Percentiles rank a stretch among this genome's conserved stretches.
Conservation (phyloP, 1,140 invertebrate genomes). For the Bombyx mori region DNA sequence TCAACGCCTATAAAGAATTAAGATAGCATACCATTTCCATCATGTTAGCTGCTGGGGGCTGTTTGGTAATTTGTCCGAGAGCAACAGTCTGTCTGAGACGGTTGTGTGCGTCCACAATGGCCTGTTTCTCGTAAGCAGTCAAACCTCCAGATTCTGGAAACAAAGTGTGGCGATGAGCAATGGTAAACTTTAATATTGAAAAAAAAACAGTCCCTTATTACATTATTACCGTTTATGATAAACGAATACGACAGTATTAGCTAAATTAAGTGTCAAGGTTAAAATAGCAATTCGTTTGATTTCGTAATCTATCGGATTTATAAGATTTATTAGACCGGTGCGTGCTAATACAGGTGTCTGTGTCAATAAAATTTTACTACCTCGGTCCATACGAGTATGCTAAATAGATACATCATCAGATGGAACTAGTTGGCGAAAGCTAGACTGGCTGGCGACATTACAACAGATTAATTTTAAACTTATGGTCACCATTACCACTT, state of each 20-base stretch:
- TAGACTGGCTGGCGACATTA: constrained; percentile 57
- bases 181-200: constrained; percentile 1
- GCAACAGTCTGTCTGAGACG: constrained; percentile 83
- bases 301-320: constrained; percentile 40
- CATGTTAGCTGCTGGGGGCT: constrained; percentile 85
- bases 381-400: constrained; percentile 51
- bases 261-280: constrained; percentile 26
- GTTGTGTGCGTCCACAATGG: constrained; percentile 86
- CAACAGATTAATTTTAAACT: constrained; percentile 1
- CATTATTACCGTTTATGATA: no score
- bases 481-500: background rate
- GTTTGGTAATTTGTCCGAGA: constrained; percentile 81
- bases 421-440: constrained; percentile 37
- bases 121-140: constrained; percentile 79
- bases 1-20: background rate
- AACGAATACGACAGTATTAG: no score
- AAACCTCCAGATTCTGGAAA: constrained; percentile 76
- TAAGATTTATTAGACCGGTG: constrained; percentile 47
- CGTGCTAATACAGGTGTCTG: constrained; percentile 51
- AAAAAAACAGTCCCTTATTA: no score
- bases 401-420: constrained; percentile 34
- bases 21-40: constrained; percentile 80
- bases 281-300: constrained; percentile 29
- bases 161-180: constrained; percentile 11
- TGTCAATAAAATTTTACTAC: constrained; percentile 62